A percentile compares a stretch with the other conserved stretches of the same genome.
phyloP scores from a whole-genome alignment of 2,797 vertebrate species.

The Lateolabrax maculatus region DNA sequence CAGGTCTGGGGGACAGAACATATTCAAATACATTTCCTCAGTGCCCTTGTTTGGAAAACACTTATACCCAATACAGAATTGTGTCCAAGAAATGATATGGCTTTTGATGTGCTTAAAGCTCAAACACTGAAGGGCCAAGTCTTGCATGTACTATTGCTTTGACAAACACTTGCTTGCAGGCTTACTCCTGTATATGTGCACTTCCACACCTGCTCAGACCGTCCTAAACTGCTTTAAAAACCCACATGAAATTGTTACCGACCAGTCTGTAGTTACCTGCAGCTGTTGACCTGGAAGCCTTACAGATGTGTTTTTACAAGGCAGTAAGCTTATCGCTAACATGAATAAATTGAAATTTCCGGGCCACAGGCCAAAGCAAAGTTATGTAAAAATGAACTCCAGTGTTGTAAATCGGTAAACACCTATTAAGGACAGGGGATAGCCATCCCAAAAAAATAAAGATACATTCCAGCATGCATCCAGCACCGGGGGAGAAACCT shows the following conservation, averaged over 20 bases:
- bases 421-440: conserved; percentile 23
- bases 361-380: not conserved
- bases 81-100: not conserved
- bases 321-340: not conserved
- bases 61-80: not conserved
- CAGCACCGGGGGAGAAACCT: conserved; percentile 9
- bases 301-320: conserved; percentile 59
- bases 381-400: conserved; percentile 30
- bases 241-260: conserved; percentile 28
- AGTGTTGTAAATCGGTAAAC: conserved; percentile 35
- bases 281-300: conserved; percentile 61
- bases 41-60: conserved; percentile 7
- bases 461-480: conserved; percentile 43
- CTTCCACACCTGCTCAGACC: conserved; percentile 56
- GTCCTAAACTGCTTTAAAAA: conserved; percentile 48
- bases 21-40: not conserved
- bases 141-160: not conserved
- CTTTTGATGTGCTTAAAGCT: not conserved
- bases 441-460: conserved; percentile 21
- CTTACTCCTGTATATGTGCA: not conserved
- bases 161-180: not conserved
- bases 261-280: conserved; percentile 46
- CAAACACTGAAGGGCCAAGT: conserved; percentile 7
- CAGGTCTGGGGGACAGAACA: conserved; percentile 9
- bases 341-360: not conserved